phyloP scores from a whole-genome alignment of 2,113 vertebrate genomes.

The Psilopsiagon aymara region DNA sequence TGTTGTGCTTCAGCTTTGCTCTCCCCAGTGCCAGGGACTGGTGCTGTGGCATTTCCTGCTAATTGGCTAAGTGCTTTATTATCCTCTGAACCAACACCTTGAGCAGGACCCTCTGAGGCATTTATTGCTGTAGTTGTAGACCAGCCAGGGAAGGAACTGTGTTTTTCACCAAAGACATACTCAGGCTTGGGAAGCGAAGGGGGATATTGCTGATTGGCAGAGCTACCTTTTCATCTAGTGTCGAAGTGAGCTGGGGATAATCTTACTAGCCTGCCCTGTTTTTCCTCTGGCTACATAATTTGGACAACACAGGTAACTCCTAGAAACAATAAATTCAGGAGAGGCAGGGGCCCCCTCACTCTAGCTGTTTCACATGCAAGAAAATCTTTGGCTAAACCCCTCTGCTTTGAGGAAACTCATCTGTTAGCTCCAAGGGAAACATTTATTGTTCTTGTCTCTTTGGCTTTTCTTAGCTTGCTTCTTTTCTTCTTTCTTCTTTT shows the following conservation, averaged over 20 bases:
- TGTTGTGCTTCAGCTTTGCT: background rate
- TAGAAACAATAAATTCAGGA: background rate
- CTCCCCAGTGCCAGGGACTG: background rate
- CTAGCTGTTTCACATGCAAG: background rate
- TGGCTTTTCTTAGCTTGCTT: background rate
- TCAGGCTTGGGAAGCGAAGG: background rate
- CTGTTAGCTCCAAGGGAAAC: background rate
- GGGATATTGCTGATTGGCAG: background rate
- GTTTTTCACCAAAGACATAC: background rate
- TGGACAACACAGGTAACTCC: background rate
- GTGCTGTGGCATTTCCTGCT: background rate
- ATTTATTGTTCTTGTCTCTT: background rate
- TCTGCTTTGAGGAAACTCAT: background rate
- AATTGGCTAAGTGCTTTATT: background rate
- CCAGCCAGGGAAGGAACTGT: background rate
- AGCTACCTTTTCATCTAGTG: background rate
- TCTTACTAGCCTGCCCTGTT: background rate
- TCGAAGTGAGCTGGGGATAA: background rate
- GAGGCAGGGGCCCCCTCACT: background rate
- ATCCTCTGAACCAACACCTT: background rate
- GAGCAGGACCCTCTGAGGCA: background rate
- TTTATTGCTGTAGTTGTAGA: background rate
- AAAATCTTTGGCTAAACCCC: background rate
- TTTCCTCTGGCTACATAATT: background rate
- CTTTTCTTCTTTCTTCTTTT: background rate